Percentiles rank a stretch among this genome's conserved stretches.
Evolutionary conservation across 2,888 invertebrate genomes (phyloP).

Genomic region (Kuschelorhynchus macadamiae): DNA sequence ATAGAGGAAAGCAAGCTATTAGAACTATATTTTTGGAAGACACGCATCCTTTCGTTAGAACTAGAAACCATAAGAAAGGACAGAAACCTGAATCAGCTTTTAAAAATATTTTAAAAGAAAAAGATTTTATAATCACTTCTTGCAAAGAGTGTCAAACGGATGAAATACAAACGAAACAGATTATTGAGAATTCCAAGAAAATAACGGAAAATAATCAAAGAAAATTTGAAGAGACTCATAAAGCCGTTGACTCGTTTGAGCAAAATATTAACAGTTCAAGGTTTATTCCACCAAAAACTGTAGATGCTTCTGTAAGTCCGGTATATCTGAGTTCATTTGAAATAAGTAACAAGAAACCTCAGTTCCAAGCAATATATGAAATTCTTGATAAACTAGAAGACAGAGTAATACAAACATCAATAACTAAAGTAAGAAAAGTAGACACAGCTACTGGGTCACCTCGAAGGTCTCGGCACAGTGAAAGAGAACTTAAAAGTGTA

Average conservation of each 20-base stretch:
- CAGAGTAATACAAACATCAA: background rate
- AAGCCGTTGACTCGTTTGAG: conserved; percentile 23
- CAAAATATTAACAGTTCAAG: conserved; percentile 19
- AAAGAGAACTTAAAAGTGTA: background rate
- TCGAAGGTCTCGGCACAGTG: background rate
- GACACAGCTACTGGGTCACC: conserved; percentile 17
- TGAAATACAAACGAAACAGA: background rate
- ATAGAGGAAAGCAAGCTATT: conserved; percentile 19
- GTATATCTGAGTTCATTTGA: background rate
- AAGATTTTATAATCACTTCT: background rate
- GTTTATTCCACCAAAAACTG: conserved; percentile 2
- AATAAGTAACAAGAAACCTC: conserved; percentile 8
- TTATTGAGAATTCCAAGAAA: background rate
- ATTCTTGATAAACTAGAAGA: conserved; percentile 10
- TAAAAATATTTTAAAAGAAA: conserved; percentile 6
- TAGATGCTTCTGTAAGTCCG: conserved; percentile 14
- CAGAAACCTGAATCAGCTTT: background rate
- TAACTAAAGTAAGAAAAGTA: background rate
- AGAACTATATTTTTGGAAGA: conserved; percentile 26
- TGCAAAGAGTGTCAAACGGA: conserved; percentile 22
- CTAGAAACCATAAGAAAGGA: background rate
- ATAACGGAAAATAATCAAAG: conserved; percentile 13
- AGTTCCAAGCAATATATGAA: conserved; percentile 4
- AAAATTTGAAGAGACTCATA: conserved; percentile 29
- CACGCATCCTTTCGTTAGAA: conserved; percentile 1